phyloP scores from a whole-genome alignment of 2,888 invertebrate species.

The Microctonus hyperodae region DNA sequence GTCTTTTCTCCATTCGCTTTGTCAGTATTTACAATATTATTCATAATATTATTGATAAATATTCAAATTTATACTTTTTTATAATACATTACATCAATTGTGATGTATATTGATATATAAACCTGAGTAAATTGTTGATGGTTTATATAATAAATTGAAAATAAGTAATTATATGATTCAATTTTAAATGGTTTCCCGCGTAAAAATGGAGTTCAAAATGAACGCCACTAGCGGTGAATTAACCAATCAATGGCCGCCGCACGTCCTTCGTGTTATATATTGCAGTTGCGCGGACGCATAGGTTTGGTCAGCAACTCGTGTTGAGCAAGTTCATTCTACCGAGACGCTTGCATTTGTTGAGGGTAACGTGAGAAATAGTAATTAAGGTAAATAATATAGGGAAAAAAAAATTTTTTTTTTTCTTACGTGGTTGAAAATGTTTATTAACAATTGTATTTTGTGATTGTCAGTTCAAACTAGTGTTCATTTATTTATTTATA shows the following conservation, averaged over 20 bases:
- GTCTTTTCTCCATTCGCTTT: neutral
- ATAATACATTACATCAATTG: neutral
- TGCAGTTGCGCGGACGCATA: conserved; percentile 51
- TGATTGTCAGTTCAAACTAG: conserved; percentile 39
- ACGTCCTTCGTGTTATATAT: conserved; percentile 24
- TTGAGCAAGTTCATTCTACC: conserved; percentile 25
- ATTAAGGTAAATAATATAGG: neutral
- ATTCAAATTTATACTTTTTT: neutral
- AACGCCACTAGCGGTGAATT: neutral
- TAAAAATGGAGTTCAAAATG: neutral
- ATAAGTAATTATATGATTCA: too few species aligned
- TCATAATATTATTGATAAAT: neutral
- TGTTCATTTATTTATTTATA: neutral
- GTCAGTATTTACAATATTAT: neutral
- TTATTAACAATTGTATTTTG: conserved; percentile 47
- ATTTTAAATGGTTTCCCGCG: conserved; percentile 7
- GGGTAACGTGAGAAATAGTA: neutral
- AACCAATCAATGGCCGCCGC: conserved; percentile 27
- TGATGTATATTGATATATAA: neutral
- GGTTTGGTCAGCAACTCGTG: conserved; percentile 48
- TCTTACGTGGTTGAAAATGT: conserved; percentile 50
- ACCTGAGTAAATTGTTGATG: too few species aligned
- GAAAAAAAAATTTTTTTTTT: conserved; percentile 23
- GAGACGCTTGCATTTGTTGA: neutral
- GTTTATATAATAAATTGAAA: too few species aligned